Evolutionary conservation across 2,113 vertebrate genomes (phyloP).

Genomic region (Prionailurus viverrinus): DNA sequence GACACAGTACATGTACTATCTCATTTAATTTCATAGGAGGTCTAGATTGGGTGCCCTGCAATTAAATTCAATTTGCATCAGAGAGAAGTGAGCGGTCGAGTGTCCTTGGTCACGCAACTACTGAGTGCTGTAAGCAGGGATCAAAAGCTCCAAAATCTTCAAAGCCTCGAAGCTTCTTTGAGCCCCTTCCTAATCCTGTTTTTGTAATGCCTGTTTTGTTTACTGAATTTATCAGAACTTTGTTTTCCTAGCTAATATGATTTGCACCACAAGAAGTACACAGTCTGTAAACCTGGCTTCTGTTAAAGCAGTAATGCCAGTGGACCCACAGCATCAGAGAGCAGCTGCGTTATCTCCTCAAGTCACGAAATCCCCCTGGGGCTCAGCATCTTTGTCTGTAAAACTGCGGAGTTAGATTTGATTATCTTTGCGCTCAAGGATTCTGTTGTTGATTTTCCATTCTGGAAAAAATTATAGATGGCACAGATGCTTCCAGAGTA

Average conservation of each 20-base stretch:
- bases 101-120: neutral
- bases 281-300: conserved; percentile 20
- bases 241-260: conserved; percentile 61
- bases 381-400: conserved; percentile 39
- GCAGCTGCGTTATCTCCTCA: conserved; percentile 36
- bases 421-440: conserved; percentile 70
- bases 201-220: conserved; percentile 52
- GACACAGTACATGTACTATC: neutral
- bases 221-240: conserved; percentile 50
- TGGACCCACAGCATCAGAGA: neutral
- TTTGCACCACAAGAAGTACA: conserved; percentile 30
- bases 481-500: conserved; percentile 62
- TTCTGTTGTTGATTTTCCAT: conserved; percentile 73
- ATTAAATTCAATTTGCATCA: neutral
- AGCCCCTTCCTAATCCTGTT: conserved; percentile 35
- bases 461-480: conserved; percentile 53
- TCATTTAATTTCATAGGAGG: neutral
- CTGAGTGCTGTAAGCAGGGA: neutral
- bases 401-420: conserved; percentile 56
- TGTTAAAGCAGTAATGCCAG: neutral
- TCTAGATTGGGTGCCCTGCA: neutral
- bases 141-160: neutral
- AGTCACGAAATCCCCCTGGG: conserved; percentile 50
- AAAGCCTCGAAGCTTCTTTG: neutral
- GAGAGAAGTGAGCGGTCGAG: neutral